A percentile compares a stretch with the other conserved stretches of the same genome.
These are phyloP conservation scores for Bombus superbus DNA, from an alignment of 1,140 invertebrate species.

Conservation along the genomic window DNA sequence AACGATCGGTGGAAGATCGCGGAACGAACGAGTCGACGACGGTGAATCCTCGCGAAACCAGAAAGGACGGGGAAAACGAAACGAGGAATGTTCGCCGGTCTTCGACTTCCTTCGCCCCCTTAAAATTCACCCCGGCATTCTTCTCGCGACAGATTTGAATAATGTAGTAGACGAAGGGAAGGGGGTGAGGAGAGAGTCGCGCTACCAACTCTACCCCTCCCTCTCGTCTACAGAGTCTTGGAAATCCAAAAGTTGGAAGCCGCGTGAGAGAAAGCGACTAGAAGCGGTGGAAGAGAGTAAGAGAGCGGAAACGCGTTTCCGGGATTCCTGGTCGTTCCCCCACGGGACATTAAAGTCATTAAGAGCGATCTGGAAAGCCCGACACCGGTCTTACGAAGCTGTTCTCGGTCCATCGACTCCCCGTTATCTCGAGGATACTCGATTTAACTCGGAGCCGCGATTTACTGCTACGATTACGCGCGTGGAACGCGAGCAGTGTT, in stretches of 20 bases:
- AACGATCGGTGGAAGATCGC: background rate
- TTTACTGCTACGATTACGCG: slow-evolving; percentile 24
- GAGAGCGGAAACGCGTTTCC: slow-evolving; percentile 23
- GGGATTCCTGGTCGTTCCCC: slow-evolving; percentile 9
- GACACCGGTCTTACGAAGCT: background rate
- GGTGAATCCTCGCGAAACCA: background rate
- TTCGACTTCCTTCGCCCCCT: slow-evolving; percentile 61
- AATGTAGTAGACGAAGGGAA: slow-evolving; percentile 63
- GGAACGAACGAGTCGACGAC: background rate
- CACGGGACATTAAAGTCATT: slow-evolving; percentile 56
- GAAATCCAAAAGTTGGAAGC: slow-evolving; percentile 59
- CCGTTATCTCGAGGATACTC: slow-evolving; percentile 49
- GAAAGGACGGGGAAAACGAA: background rate
- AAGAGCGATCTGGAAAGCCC: slow-evolving; percentile 34
- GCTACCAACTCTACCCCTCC: slow-evolving; percentile 22
- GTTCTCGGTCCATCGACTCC: slow-evolving; percentile 27
- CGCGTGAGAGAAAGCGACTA: slow-evolving; percentile 12
- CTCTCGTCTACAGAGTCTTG: background rate
- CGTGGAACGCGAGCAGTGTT: background rate
- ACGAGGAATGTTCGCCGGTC: slow-evolving; percentile 27
- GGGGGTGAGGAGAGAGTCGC: background rate
- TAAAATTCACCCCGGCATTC: slow-evolving; percentile 73
- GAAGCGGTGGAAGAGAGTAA: background rate
- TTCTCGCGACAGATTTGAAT: slow-evolving; percentile 71
- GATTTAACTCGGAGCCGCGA: slow-evolving; percentile 51